Base-by-base conservation (phyloP, 1,140 invertebrate species). In the Mactra quadrangularis region DNA sequence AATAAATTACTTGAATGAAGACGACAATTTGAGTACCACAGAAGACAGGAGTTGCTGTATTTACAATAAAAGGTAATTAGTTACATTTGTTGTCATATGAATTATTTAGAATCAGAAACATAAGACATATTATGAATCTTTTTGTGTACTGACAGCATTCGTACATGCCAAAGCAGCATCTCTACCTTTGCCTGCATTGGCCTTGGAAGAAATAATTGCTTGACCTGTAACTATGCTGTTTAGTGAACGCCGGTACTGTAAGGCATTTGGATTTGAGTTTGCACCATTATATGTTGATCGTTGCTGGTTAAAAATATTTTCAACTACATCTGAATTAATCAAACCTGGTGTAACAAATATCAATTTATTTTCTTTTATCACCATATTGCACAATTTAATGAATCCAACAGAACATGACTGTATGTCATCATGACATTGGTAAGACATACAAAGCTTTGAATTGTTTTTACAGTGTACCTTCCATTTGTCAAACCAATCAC, bases 271-370 rank as follows among this genome's bases (percentile, higher is more conserved):
- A 53, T 85, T 85, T n/a, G 77, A 17, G 27, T 79, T 79, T 25
- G 70, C 68, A 2, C 78, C 78, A 76, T 85, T n/a, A 71, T 82
- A 76, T 0, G 77, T 64, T 0, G 82, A 53, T n/a, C 84, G 22
- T 50, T 83, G 79, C 35, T 83, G 84, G 27, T 71, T 84, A 31
- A 85, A 85, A 1, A 27, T 52, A 27, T 85, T 85, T 72, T 85
- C 79, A 22, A 85, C 41, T 7, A 77, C 55, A 45, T 85, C 84
- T 13, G 82, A 77, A 45, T 85, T 85, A 31, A 85, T 50, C 1
- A 74, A 33, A 38, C 27, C 59, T 41, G 84, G 84, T 55, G 45
- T 62, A 1, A 82, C 27, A 70, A 27, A 27, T 0, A 57, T 29
- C 4, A 33, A 1, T 0, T 38, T 52, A 17, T 19, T 1, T 13